Evolutionary conservation across 2,113 vertebrate genomes (phyloP).

Genomic region (Sarotherodon lohbergeri): DNA sequence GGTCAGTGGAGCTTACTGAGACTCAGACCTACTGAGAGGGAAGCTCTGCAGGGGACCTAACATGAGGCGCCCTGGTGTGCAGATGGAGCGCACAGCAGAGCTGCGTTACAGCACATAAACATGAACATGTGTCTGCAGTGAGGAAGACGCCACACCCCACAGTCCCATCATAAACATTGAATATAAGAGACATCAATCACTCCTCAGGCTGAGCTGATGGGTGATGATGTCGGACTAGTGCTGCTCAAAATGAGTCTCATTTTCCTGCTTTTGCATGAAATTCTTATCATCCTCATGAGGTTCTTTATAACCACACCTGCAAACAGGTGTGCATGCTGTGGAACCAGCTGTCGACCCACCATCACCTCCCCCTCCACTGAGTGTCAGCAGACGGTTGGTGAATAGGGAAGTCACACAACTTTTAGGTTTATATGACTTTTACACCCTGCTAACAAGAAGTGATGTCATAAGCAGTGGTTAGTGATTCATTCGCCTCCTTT

Average conservation of each 20-base stretch:
- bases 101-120: background rate
- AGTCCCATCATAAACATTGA: background rate
- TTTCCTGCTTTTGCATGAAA: background rate
- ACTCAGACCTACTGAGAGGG: background rate
- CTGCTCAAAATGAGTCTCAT: background rate
- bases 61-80: background rate
- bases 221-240: background rate
- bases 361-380: background rate
- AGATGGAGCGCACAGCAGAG: background rate
- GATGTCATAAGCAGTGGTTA: background rate
- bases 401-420: background rate
- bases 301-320: background rate
- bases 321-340: background rate
- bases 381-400: background rate
- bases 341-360: background rate
- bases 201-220: background rate
- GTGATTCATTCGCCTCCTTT: background rate
- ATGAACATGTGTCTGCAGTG: background rate
- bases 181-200: background rate
- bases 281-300: background rate
- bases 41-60: background rate
- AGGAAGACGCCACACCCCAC: background rate
- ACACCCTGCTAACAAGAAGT: background rate
- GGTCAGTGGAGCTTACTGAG: background rate
- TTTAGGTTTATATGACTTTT: background rate